A percentile compares a stretch with the other conserved stretches of the same genome.
These are phyloP conservation scores for Buceros bicornis DNA, from an alignment of 2,797 vertebrate species.

Conservation along the genomic window DNA sequence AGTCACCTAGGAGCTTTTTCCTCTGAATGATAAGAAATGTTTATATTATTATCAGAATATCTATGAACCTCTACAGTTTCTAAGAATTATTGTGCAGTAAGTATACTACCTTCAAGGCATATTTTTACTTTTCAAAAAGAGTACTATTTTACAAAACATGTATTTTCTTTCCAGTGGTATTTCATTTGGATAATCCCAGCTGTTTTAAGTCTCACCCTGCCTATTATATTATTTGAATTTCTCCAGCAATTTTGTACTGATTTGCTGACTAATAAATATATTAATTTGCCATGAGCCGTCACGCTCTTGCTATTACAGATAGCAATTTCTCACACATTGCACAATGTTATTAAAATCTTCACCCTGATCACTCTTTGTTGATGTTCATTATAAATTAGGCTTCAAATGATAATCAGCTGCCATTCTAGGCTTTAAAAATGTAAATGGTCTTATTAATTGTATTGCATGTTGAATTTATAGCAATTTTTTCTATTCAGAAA, in stretches of 20 bases:
- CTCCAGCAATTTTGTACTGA: background rate
- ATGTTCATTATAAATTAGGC: background rate
- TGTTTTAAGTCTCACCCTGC: background rate
- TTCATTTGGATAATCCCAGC: background rate
- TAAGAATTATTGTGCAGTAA: background rate
- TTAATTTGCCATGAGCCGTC: background rate
- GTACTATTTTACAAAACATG: background rate
- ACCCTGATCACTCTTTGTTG: background rate
- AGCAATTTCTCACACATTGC: background rate
- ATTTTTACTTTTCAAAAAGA: background rate
- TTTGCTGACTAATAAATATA: background rate
- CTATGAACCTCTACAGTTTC: background rate
- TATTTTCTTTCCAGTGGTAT: background rate
- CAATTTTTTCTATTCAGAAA: background rate
- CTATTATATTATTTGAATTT: background rate
- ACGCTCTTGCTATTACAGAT: background rate
- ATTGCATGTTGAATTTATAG: background rate
- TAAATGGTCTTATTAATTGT: background rate
- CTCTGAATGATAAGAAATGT: background rate
- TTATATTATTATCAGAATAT: background rate
- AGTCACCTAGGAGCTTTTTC: background rate
- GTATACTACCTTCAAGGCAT: background rate
- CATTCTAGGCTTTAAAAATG: background rate
- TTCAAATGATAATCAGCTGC: background rate
- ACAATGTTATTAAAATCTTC: background rate